Evolutionary conservation across 2,113 vertebrate genomes (phyloP).

Genomic region (Henicopernis longicauda): DNA sequence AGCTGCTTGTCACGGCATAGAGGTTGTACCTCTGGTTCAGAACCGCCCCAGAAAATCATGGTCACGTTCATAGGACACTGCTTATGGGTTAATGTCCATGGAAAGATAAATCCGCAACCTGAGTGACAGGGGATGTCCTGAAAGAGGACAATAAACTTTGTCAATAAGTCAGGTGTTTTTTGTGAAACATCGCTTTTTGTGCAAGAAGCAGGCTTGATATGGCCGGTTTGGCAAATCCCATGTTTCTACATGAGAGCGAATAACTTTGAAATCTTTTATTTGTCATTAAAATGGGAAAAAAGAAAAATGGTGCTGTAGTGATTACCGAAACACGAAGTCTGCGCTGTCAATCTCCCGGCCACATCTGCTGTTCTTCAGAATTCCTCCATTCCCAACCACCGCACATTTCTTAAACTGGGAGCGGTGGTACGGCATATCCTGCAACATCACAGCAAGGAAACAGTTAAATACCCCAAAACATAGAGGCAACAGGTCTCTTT

Average conservation of each 20-base stretch:
- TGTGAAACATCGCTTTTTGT: background rate
- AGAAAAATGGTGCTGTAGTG: background rate
- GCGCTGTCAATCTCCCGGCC: conserved; percentile 91
- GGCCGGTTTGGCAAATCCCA: background rate
- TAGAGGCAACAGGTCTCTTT: background rate
- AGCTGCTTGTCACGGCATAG: background rate
- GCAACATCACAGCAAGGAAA: background rate
- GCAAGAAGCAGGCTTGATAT: background rate
- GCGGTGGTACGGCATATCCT: conserved; percentile 96
- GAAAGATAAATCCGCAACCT: background rate
- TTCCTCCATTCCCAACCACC: conserved; percentile 94
- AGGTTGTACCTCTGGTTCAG: background rate
- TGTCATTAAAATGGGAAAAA: background rate
- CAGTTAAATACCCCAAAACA: background rate
- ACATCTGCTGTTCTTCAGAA: conserved; percentile 94
- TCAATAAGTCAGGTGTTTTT: background rate
- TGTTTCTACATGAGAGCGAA: background rate
- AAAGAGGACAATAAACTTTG: background rate
- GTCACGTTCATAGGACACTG: background rate
- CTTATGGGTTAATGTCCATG: rapidly evolving
- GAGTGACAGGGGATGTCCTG: background rate
- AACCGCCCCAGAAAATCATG: background rate
- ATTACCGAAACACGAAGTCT: conserved; percentile 94
- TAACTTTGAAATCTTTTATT: background rate
- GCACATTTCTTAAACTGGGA: conserved; percentile 98